Evolutionary conservation across 2,113 vertebrate species (phyloP).

Genomic region (Coreoperca whiteheadi): DNA sequence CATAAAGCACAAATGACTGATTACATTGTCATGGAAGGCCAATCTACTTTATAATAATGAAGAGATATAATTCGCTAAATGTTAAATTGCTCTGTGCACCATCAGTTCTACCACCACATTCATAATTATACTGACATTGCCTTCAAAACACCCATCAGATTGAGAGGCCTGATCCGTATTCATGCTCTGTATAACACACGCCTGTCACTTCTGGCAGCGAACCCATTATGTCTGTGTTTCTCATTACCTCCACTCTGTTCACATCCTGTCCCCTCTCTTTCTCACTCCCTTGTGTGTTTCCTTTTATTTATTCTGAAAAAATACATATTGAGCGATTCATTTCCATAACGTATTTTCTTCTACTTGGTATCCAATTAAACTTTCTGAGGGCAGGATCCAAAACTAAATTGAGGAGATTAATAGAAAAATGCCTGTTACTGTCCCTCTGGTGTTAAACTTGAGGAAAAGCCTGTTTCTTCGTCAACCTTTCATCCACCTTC

Average conservation of each 20-base stretch:
- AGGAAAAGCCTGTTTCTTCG: slow-evolving; percentile 1
- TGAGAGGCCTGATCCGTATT: slow-evolving; percentile 69
- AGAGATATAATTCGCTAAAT: slow-evolving; percentile 66
- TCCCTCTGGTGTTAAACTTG: slow-evolving; percentile 42
- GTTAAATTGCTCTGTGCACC: slow-evolving; percentile 64
- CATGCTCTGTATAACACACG: slow-evolving; percentile 61
- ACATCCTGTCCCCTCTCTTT: slow-evolving; percentile 37
- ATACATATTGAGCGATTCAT: slow-evolving; percentile 47
- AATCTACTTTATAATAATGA: slow-evolving; percentile 60
- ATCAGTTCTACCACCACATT: slow-evolving; percentile 55
- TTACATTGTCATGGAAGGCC: slow-evolving; percentile 52
- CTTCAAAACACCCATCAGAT: slow-evolving; percentile 69
- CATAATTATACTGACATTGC: slow-evolving; percentile 65
- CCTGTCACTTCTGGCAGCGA: slow-evolving; percentile 65
- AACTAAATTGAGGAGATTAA: slow-evolving; percentile 58
- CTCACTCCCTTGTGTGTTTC: slow-evolving; percentile 29
- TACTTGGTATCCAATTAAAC: slow-evolving; percentile 61
- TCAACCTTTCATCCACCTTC: slow-evolving; percentile 26
- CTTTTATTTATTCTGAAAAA: slow-evolving; percentile 57
- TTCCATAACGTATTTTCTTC: slow-evolving; percentile 55
- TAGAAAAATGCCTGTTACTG: slow-evolving; percentile 35
- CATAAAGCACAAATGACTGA: slow-evolving; percentile 34
- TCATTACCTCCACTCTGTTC: slow-evolving; percentile 53
- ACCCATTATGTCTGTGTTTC: slow-evolving; percentile 68
- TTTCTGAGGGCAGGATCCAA: slow-evolving; percentile 25